Conservation (phyloP, 2,113 vertebrate species). For the Saccopteryx bilineata region DNA sequence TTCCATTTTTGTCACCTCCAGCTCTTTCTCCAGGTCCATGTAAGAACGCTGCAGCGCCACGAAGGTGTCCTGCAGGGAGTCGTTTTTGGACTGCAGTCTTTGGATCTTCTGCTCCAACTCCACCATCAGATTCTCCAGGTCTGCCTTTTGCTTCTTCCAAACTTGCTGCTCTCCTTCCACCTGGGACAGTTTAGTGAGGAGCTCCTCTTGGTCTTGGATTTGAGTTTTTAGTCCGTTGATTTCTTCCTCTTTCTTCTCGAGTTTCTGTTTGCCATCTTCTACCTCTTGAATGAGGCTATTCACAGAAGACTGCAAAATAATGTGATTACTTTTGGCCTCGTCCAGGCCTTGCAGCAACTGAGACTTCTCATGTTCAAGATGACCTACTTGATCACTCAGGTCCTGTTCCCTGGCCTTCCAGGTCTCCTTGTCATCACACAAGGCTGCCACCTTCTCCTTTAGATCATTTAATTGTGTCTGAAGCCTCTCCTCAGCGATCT, state of each 20-base stretch:
- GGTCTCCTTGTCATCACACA: slow-evolving; percentile 80
- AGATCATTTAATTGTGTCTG: slow-evolving; percentile 85
- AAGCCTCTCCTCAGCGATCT: slow-evolving; percentile 80
- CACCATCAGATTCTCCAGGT: slow-evolving; percentile 59
- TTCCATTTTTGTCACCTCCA: slow-evolving; percentile 79
- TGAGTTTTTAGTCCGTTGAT: slow-evolving; percentile 76
- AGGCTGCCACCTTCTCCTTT: slow-evolving; percentile 78
- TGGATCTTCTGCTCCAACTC: slow-evolving; percentile 86
- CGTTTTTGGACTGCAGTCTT: slow-evolving; percentile 76
- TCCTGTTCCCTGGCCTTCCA: slow-evolving; percentile 78
- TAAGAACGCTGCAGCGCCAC: slow-evolving; percentile 82
- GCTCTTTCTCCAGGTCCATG: slow-evolving; percentile 83
- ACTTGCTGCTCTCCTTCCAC: slow-evolving; percentile 76
- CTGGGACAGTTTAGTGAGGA: slow-evolving; percentile 66
- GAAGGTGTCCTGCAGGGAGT: slow-evolving; percentile 72
- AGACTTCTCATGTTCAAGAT: slow-evolving; percentile 85
- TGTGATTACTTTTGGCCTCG: slow-evolving; percentile 79
- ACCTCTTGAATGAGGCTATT: slow-evolving; percentile 82
- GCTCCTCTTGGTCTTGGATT: slow-evolving; percentile 80
- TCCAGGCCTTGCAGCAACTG: slow-evolving; percentile 82
- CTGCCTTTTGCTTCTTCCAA: slow-evolving; percentile 78
- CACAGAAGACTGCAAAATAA: slow-evolving; percentile 72
- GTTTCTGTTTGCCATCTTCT: slow-evolving; percentile 76
- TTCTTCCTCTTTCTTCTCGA: slow-evolving; percentile 79
- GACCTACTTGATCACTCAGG: slow-evolving; percentile 76